Percentiles rank a stretch among this genome's conserved stretches.
Evolutionary conservation across 2,888 invertebrate species (phyloP).

Genomic region (Pristionchus maxplancki): DNA sequence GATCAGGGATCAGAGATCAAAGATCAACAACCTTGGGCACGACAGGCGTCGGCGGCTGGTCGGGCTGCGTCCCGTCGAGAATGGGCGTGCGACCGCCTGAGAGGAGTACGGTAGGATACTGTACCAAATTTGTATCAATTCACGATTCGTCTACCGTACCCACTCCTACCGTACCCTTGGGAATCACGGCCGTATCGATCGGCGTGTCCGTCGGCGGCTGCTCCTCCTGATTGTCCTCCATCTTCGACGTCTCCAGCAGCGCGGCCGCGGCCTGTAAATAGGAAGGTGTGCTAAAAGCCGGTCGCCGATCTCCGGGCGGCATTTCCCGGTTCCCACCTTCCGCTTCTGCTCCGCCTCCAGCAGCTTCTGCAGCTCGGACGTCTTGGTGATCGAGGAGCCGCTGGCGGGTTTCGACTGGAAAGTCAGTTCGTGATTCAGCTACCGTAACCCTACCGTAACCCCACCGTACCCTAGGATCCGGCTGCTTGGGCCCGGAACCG

Average conservation of each 20-base stretch:
- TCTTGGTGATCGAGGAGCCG: neutral
- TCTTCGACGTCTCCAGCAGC: neutral
- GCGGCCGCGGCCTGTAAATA: neutral
- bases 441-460: too few relatives aligned
- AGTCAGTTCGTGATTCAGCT: neutral
- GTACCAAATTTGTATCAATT: too few relatives aligned
- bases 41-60: neutral
- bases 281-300: neutral
- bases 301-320: neutral
- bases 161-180: neutral
- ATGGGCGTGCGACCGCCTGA: too few relatives aligned
- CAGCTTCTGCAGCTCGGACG: neutral
- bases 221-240: neutral
- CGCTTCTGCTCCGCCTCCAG: neutral
- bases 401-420: neutral
- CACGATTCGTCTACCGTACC: neutral
- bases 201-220: neutral
- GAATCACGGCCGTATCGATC: neutral
- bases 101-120: neutral
- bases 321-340: neutral
- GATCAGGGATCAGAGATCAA: neutral
- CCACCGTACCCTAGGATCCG: neutral
- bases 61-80: neutral
- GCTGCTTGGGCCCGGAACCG: neutral
- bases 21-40: neutral